Evolutionary conservation across 2,797 vertebrate species (phyloP).

Genomic region (Myotis findleyi): DNA sequence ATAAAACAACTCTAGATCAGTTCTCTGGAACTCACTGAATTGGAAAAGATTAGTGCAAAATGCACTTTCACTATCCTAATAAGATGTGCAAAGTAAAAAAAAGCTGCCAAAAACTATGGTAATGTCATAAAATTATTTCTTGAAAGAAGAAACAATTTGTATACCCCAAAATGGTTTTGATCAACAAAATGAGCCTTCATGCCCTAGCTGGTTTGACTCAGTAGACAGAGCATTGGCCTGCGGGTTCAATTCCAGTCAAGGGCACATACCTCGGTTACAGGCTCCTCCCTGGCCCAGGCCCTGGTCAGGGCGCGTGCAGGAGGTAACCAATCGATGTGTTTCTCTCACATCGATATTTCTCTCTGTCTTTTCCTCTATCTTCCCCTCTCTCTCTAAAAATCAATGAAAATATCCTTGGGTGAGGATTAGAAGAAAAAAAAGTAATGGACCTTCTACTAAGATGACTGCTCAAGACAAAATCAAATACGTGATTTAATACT

Average conservation of each 20-base stretch:
- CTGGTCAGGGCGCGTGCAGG: too few species aligned
- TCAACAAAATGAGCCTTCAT: neutral
- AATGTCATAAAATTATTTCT: neutral
- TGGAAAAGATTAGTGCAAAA: neutral
- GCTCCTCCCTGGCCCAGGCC: too few species aligned
- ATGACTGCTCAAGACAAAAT: neutral
- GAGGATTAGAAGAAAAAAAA: neutral
- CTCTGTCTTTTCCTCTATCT: too few species aligned
- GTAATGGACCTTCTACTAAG: neutral
- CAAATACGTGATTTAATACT: neutral
- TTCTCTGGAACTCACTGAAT: neutral
- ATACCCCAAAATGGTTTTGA: neutral
- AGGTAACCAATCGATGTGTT: too few species aligned
- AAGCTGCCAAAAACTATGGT: neutral
- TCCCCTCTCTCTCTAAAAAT: too few species aligned
- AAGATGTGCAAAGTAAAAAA: conserved; percentile 7
- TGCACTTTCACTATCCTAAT: neutral
- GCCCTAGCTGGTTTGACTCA: too few species aligned
- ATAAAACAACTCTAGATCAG: neutral
- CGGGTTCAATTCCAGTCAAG: too few species aligned
- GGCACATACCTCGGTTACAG: too few species aligned
- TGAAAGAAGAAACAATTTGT: neutral
- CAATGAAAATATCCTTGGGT: too few species aligned
- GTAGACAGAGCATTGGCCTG: too few species aligned
- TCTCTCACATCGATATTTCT: too few species aligned